Conservation (phyloP, 2,113 vertebrate genomes). For the Bungarus multicinctus region DNA sequence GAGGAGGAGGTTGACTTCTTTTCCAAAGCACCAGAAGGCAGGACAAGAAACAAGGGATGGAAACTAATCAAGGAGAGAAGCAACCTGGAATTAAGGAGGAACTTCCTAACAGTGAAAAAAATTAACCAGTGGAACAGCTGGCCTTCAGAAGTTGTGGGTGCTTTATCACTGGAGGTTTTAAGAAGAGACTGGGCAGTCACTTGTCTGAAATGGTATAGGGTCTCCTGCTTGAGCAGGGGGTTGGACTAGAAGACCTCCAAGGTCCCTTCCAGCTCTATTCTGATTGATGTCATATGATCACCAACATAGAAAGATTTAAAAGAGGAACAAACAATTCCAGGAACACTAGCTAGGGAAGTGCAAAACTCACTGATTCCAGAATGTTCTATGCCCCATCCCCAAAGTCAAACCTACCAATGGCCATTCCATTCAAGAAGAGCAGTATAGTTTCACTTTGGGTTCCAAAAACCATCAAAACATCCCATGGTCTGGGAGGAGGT, state of each 20-base stretch:
- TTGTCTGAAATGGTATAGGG: not conserved
- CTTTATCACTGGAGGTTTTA: not conserved
- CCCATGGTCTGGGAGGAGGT: not conserved
- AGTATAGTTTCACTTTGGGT: not conserved
- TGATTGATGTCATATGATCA: not conserved
- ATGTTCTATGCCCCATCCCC: not conserved
- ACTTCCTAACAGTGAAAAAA: not conserved
- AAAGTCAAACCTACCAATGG: not conserved
- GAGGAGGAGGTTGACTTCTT: not conserved
- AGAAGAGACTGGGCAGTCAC: not conserved
- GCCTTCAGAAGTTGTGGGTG: not conserved
- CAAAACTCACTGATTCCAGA: not conserved
- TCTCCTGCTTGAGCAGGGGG: not conserved
- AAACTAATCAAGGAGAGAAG: not conserved
- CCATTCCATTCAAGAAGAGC: not conserved
- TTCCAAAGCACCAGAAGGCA: not conserved
- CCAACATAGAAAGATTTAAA: not conserved
- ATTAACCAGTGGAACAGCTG: not conserved
- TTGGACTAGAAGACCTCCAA: not conserved
- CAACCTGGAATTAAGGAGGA: not conserved
- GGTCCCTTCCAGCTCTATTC: not conserved
- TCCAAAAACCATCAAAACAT: not conserved
- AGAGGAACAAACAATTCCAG: not conserved
- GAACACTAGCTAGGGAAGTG: not conserved
- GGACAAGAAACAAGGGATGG: not conserved